Conservation (phyloP, 2,888 invertebrate species). For the Metellina segmentata region DNA sequence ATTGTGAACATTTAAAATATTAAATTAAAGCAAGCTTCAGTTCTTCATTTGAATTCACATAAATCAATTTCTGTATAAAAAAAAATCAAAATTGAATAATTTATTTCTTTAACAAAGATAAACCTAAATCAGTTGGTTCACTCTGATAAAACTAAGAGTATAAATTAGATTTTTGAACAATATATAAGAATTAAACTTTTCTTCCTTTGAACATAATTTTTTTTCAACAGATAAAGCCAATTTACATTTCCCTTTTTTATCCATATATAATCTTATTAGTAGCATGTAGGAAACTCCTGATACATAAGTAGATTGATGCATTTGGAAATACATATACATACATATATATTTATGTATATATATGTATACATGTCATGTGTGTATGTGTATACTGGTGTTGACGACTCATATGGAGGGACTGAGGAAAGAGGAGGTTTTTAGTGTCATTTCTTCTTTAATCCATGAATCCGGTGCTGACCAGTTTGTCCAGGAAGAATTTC, state of each 20-base stretch:
- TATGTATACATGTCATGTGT: conserved; percentile 33
- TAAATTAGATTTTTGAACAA: background rate
- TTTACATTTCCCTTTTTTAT: conserved; percentile 6
- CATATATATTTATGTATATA: too few species aligned
- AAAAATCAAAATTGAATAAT: too few species aligned
- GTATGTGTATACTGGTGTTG: conserved; percentile 58
- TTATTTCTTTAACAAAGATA: background rate
- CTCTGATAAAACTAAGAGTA: background rate
- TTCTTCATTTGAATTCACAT: too few species aligned
- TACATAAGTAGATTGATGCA: conserved; percentile 48
- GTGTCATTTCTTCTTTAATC: conserved; percentile 83
- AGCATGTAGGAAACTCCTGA: conserved; percentile 20
- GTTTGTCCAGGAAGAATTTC: conserved; percentile 96
- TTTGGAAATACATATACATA: conserved; percentile 31
- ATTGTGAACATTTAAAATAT: too few species aligned
- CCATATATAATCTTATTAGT: conserved; percentile 18
- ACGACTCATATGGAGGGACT: conserved; percentile 75
- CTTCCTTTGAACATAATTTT: background rate
- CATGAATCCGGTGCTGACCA: conserved; percentile 96
- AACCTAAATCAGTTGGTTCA: conserved; percentile 13
- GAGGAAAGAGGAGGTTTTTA: conserved; percentile 67
- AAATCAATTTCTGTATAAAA: too few species aligned
- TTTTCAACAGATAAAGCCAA: conserved; percentile 2
- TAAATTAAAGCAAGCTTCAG: too few species aligned
- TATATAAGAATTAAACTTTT: conserved; percentile 6